Percentiles rank a stretch among this genome's conserved stretches.
Conservation (phyloP, 2,113 vertebrate species). For the Nansenia antarctica region DNA sequence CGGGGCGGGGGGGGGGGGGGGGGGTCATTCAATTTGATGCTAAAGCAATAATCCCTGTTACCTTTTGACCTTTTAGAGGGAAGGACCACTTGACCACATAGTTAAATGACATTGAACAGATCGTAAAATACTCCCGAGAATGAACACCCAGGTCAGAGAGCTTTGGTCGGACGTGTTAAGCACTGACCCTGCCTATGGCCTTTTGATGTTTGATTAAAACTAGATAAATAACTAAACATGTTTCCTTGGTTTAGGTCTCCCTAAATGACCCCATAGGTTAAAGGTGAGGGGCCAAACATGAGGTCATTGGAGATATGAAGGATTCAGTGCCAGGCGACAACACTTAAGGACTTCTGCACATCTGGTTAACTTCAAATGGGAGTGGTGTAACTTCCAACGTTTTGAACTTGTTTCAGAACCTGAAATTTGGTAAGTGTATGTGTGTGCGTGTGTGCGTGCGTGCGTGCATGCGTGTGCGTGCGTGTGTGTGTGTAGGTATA, state of each 20-base stretch:
- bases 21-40: slow-evolving; percentile 7
- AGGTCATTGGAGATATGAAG: slow-evolving; percentile 2
- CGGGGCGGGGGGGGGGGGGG: background rate
- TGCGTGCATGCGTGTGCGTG: slow-evolving; percentile 13
- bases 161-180: slow-evolving; percentile 7
- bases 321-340: background rate
- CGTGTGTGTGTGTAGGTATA: slow-evolving; percentile 22
- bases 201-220: slow-evolving; percentile 34
- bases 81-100: slow-evolving; percentile 17
- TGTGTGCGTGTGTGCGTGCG: background rate
- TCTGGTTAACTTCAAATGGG: slow-evolving; percentile 19
- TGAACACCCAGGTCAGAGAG: slow-evolving; percentile 37
- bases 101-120: slow-evolving; percentile 49
- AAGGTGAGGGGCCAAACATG: slow-evolving; percentile 32
- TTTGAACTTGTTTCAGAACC: background rate
- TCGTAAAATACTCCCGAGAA: slow-evolving; percentile 44
- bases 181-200: slow-evolving; percentile 15
- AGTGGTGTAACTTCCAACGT: background rate
- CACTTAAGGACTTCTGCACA: slow-evolving; percentile 6
- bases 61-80: slow-evolving; percentile 38
- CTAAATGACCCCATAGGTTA: slow-evolving; percentile 10
- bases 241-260: slow-evolving; percentile 11
- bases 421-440: background rate
- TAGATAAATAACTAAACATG: slow-evolving; percentile 9
- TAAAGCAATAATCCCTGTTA: slow-evolving; percentile 44